phyloP scores from a whole-genome alignment of 2,888 invertebrate genomes.

The Heterodera filipjevi region DNA sequence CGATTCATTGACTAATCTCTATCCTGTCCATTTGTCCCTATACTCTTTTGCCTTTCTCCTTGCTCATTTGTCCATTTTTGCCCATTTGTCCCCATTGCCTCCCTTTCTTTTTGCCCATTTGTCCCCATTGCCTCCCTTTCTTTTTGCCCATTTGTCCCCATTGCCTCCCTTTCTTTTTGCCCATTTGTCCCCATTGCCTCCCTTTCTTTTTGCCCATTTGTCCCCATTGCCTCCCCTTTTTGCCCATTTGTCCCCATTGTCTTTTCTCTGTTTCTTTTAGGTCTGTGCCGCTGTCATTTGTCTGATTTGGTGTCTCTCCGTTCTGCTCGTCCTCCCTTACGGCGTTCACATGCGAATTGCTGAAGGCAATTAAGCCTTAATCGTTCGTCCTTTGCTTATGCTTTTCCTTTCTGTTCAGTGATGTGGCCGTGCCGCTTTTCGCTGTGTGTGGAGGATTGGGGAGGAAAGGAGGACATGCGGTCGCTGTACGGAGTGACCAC shows the following conservation, averaged over 20 bases:
- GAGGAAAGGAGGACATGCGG: conserved; percentile 75
- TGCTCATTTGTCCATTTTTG: too few species aligned
- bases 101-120: too few species aligned
- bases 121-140: too few species aligned
- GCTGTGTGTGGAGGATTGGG: conserved; percentile 74
- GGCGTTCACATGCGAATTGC: conserved; percentile 76
- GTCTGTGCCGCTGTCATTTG: conserved; percentile 77
- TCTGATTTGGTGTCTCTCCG: conserved; percentile 86
- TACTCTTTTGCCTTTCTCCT: too few species aligned
- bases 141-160: too few species aligned
- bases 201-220: too few species aligned
- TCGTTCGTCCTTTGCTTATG: too few species aligned
- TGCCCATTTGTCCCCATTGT: background rate
- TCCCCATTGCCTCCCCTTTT: too few species aligned
- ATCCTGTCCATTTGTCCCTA: too few species aligned
- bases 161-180: too few species aligned
- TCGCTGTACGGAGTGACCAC: conserved; percentile 83
- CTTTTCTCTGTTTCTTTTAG: conserved; percentile 35
- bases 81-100: too few species aligned
- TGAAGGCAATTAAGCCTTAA: conserved; percentile 18
- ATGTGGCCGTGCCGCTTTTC: conserved; percentile 70
- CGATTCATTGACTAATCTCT: background rate
- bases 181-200: too few species aligned
- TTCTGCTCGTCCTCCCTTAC: conserved; percentile 86
- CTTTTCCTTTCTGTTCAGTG: conserved; percentile 54